Percentiles rank a stretch among this genome's conserved stretches.
phyloP scores from a whole-genome alignment of 2,888 invertebrate species.

The Acronicta psi region DNA sequence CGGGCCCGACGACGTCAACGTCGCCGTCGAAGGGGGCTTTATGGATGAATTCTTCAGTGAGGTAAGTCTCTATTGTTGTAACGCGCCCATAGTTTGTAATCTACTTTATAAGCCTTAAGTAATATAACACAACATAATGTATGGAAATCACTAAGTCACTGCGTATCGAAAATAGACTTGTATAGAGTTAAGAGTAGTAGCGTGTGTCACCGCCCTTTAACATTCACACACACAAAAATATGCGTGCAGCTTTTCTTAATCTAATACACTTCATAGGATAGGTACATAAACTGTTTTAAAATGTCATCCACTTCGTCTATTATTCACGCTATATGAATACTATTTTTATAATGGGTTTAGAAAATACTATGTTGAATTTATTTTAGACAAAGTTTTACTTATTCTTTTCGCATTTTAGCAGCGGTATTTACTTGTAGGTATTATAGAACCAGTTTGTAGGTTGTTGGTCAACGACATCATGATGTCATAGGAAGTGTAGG shows the following conservation, averaged over 20 bases:
- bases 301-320: too few species aligned
- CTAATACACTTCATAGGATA: too few species aligned
- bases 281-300: too few species aligned
- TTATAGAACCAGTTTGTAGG: constrained; percentile 35
- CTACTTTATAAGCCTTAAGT: constrained; percentile 41
- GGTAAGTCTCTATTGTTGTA: constrained; percentile 88
- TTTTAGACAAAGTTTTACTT: background rate
- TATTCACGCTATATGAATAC: too few species aligned
- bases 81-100: constrained; percentile 19
- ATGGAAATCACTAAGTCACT: too few species aligned
- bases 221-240: too few species aligned
- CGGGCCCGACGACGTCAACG: constrained; percentile 98
- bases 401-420: background rate
- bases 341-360: too few species aligned
- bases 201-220: too few species aligned
- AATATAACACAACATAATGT: too few species aligned
- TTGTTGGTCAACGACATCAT: constrained; percentile 43
- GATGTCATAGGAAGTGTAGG: constrained; percentile 29
- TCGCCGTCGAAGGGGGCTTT: constrained; percentile 98
- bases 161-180: background rate
- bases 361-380: too few species aligned
- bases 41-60: constrained; percentile 99
- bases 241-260: too few species aligned
- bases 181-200: too few species aligned
- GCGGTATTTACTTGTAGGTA: constrained; percentile 4